Base-by-base conservation (phyloP, 2,888 invertebrate species). In the Dryocosmus kuriphilus region DNA sequence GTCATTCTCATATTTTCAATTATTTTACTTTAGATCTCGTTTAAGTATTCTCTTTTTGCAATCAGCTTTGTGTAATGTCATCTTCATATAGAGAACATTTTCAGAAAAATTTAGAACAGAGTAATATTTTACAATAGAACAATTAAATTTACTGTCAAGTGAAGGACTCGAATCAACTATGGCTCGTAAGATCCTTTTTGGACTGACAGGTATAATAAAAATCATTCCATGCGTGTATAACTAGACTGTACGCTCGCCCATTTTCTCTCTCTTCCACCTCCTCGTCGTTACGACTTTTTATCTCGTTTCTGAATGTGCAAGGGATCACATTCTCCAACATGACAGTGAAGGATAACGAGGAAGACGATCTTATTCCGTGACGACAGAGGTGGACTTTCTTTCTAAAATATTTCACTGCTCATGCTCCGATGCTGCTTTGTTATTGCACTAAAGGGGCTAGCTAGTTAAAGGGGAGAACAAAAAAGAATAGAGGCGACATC, bases 381-480 rank as follows among this genome's bases (percentile, higher is more conserved):
- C 85, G 85, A 85, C 80, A 80, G 80, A 82, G 78, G 82, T 80
- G 85, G 86, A 88, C 88, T 89, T 89, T 88, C 87, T 85, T 84
- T 80, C 79, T 71, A 51, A 71, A 71, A 71, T 71, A 46, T 71
- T 71, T 71, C 46, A 19, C n/a, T 79, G 77, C 84, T 86, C 84
- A 85, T 86, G 87, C 85, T 87, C 84, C 83, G 86, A 80, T 88
- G 88, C 88, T 86, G 86, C 86, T 89, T 89, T 89, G 88, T 90
- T 90, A 90, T 88, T 88, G 78, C 83, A 77, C 79, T 62, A 76
- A 74, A 77, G 76, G 46, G 46, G 71, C 30, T 63, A 61, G 51
- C 75, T 38, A 67, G 38, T 77, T 41, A 78, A 77, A 71, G 77
- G 78, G 63, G 65, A 76, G 60, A 75, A 79, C n/a, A 79, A 60